phyloP scores from a whole-genome alignment of 2,888 invertebrate species.

The Chrysodeixis includens region DNA sequence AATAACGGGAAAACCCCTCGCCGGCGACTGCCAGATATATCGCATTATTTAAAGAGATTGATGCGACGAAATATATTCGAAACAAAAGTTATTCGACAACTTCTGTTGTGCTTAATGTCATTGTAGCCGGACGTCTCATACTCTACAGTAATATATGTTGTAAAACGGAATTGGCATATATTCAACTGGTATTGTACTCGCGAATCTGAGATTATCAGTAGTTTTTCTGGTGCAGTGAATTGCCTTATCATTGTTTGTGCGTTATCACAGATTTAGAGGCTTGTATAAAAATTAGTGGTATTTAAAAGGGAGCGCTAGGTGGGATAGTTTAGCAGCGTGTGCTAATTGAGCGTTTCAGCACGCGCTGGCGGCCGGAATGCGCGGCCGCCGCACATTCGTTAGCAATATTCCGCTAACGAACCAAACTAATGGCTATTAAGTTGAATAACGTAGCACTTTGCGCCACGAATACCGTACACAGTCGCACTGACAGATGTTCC shows the following conservation, averaged over 20 bases:
- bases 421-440: slow-evolving; percentile 88
- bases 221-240: slow-evolving; percentile 13
- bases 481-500: slow-evolving; percentile 71
- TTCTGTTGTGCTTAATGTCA: slow-evolving; percentile 22
- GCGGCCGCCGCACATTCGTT: slow-evolving; percentile 84
- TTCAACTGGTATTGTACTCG: neutral
- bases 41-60: slow-evolving; percentile 55
- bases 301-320: slow-evolving; percentile 73
- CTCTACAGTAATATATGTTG: neutral
- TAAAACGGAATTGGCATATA: neutral
- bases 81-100: slow-evolving; percentile 16
- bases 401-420: slow-evolving; percentile 89
- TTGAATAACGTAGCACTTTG: slow-evolving; percentile 87
- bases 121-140: slow-evolving; percentile 16
- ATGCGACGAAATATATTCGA: slow-evolving; percentile 45
- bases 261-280: slow-evolving; percentile 42
- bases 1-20: slow-evolving; percentile 40
- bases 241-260: slow-evolving; percentile 25
- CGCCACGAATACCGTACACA: slow-evolving; percentile 77
- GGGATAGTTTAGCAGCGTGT: slow-evolving; percentile 74
- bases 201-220: neutral
- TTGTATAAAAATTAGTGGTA: slow-evolving; percentile 68
- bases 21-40: slow-evolving; percentile 47
- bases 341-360: slow-evolving; percentile 85
- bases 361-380: slow-evolving; percentile 72